Conservation (phyloP, 2,113 vertebrate species). For the Chloropsis cyanopogon region DNA sequence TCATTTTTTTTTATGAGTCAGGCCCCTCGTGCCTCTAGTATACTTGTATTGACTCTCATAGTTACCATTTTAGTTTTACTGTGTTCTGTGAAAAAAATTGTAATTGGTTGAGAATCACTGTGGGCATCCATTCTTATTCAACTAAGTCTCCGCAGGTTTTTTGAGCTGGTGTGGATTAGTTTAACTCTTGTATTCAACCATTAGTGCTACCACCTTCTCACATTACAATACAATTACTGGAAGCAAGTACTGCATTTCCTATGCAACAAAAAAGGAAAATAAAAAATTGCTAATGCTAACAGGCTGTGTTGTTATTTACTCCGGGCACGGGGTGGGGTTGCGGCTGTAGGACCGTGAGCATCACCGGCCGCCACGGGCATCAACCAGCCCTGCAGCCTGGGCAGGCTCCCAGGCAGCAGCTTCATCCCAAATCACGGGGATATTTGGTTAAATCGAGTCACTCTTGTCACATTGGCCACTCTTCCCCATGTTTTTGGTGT, state of each 20-base stretch:
- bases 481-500: accelerated
- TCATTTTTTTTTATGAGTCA: conserved; percentile 77
- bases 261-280: conserved; percentile 98
- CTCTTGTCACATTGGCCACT: accelerated
- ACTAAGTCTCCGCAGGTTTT: conserved; percentile 87
- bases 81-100: conserved; percentile 86
- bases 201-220: conserved; percentile 92
- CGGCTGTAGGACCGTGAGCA: neutral
- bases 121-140: conserved; percentile 87
- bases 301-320: conserved; percentile 54
- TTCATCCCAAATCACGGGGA: neutral
- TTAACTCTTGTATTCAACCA: conserved; percentile 87
- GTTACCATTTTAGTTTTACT: conserved; percentile 82
- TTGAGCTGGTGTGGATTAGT: conserved; percentile 87
- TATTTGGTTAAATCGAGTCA: accelerated
- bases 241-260: conserved; percentile 99
- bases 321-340: neutral
- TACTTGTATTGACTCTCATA: conserved; percentile 88
- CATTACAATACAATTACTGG: conserved; percentile 95
- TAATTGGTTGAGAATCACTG: conserved; percentile 88
- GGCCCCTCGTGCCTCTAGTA: conserved; percentile 94
- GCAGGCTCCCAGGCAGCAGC: neutral
- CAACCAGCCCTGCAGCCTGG: neutral
- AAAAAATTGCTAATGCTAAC: conserved; percentile 96
- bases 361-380: accelerated